A percentile compares a stretch with the other conserved stretches of the same genome.
phyloP scores from a whole-genome alignment of 2,113 vertebrate species.

The Clarias macrocephalus region DNA sequence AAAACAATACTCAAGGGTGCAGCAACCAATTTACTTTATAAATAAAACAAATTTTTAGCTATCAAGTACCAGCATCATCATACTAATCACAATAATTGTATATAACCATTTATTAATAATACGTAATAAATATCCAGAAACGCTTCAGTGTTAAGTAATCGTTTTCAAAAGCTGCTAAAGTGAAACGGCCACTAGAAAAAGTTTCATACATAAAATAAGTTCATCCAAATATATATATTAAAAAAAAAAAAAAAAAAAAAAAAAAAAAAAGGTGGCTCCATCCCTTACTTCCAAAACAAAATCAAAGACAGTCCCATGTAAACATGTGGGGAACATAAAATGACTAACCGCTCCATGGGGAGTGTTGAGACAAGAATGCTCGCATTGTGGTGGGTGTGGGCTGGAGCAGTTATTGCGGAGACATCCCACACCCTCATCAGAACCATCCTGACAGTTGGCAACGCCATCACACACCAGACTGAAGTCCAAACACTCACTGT shows the following conservation, averaged over 20 bases:
- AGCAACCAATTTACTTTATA: neutral
- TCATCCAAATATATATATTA: neutral
- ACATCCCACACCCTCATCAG: conserved; percentile 81
- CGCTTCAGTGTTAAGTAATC: neutral
- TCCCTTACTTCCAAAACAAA: neutral
- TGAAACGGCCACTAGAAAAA: neutral
- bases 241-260: no score
- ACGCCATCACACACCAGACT: conserved; percentile 75
- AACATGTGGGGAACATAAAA: neutral
- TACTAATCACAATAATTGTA: neutral
- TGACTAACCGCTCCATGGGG: conserved; percentile 81
- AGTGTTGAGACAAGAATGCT: conserved; percentile 76
- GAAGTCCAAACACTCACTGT: conserved; percentile 71
- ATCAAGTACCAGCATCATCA: neutral
- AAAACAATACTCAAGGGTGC: neutral
- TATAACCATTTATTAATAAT: no score
- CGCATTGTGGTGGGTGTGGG: conserved; percentile 64
- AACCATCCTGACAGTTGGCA: conserved; percentile 78
- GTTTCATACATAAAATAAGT: neutral
- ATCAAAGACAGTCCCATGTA: no score
- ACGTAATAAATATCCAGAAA: no score
- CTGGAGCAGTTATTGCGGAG: conserved; percentile 61
- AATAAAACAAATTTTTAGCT: neutral
- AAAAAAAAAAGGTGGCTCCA: neutral
- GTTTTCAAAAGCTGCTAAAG: neutral